Conservation (phyloP, 2,113 vertebrate species). For the Otolemur garnettii region DNA sequence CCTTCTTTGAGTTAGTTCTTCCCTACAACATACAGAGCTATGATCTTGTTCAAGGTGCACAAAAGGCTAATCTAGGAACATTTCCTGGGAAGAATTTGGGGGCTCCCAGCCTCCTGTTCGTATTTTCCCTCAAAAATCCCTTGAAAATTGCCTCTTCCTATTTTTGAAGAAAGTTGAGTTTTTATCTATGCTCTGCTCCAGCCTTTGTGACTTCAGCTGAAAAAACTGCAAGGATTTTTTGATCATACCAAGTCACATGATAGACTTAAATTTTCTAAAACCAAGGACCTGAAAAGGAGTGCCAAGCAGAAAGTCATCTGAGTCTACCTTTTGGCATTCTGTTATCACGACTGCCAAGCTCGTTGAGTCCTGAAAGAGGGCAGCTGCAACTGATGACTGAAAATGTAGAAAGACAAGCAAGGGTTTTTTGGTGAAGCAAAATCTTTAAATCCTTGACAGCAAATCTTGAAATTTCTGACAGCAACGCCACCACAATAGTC, state of each 20-base stretch:
- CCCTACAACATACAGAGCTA: neutral
- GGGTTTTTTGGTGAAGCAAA: neutral
- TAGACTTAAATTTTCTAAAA: slow-evolving; percentile 31
- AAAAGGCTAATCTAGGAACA: neutral
- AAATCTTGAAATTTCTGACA: slow-evolving; percentile 54
- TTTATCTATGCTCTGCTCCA: neutral
- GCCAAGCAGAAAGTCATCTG: neutral
- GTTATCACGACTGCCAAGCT: slow-evolving; percentile 27
- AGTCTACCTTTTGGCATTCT: slow-evolving; percentile 51
- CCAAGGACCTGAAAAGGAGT: slow-evolving; percentile 27
- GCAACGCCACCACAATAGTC: neutral
- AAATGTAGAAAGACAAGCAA: neutral
- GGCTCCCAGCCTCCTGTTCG: neutral
- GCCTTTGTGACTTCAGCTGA: neutral
- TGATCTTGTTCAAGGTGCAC: neutral
- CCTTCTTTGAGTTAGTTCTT: neutral
- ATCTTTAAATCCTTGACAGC: slow-evolving; percentile 52
- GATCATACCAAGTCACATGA: slow-evolving; percentile 12
- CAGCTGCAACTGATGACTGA: neutral
- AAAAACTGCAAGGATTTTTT: slow-evolving; percentile 18
- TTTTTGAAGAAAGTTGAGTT: slow-evolving; percentile 17
- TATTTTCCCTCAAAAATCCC: neutral
- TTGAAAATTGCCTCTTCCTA: neutral
- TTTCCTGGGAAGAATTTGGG: neutral
- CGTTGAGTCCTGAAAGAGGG: neutral